Evolutionary conservation across 2,113 vertebrate genomes (phyloP).

Genomic region (Nyctereutes procyonoides): DNA sequence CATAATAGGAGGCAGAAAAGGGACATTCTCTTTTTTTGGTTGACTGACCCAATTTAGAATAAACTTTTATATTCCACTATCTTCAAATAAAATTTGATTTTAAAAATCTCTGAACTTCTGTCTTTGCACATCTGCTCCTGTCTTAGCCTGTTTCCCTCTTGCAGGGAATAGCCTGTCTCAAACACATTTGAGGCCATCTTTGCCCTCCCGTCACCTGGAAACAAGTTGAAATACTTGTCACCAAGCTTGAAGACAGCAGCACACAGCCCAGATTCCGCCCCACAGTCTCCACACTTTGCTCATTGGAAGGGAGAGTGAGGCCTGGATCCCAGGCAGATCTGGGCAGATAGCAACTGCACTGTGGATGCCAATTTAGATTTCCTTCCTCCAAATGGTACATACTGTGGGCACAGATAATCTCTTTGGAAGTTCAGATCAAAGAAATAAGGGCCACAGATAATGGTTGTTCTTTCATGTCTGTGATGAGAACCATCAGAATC

Average conservation of each 20-base stretch:
- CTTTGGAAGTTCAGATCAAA: slow-evolving; percentile 56
- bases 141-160: neutral
- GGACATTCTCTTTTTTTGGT: neutral
- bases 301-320: neutral
- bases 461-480: neutral
- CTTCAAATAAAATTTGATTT: neutral
- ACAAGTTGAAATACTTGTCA: neutral
- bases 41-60: neutral
- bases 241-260: neutral
- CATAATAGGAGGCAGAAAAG: neutral
- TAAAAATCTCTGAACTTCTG: neutral
- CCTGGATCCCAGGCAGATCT: neutral
- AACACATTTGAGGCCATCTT: neutral
- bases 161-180: neutral
- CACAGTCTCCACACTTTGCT: neutral
- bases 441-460: slow-evolving; percentile 33
- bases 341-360: neutral
- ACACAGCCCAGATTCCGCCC: neutral
- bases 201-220: neutral
- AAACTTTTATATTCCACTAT: neutral
- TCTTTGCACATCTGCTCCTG: neutral
- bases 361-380: neutral
- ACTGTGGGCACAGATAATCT: slow-evolving; percentile 11
- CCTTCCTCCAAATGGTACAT: slow-evolving; percentile 16
- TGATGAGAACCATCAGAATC: neutral